These are phyloP conservation scores for Orbicella faveolata DNA, from an alignment of 64 coral and sea anemone species.

Conservation along the genomic window DNA sequence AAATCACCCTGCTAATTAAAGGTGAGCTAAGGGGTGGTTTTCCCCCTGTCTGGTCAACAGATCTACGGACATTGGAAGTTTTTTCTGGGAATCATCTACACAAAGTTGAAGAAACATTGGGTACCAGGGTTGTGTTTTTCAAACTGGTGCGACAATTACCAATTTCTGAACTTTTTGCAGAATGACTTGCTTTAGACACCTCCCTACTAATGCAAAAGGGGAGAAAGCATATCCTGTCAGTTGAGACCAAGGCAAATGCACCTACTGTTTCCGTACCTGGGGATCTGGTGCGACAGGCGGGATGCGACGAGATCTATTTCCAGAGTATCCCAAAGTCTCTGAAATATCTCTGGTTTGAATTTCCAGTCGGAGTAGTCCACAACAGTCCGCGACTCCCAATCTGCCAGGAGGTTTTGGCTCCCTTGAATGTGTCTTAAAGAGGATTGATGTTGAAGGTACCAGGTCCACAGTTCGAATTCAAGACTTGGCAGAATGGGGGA, in stretches of 20 bases:
- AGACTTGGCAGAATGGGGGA: neutral
- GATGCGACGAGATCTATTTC: neutral
- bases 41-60: slow-evolving; percentile 1
- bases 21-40: neutral
- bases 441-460: neutral
- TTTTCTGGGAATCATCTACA: neutral
- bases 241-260: neutral
- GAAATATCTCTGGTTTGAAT: too few relatives aligned
- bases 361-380: too few relatives aligned
- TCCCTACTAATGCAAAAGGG: slow-evolving; percentile 34
- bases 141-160: slow-evolving; percentile 25
- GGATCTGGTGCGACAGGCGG: neutral
- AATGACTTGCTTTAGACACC: neutral
- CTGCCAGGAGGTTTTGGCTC: neutral
- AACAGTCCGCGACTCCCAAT: slow-evolving; percentile 8
- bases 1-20: slow-evolving; percentile 9
- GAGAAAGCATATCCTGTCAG: slow-evolving; percentile 19
- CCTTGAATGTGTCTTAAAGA: neutral
- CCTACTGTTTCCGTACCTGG: neutral
- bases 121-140: slow-evolving; percentile 18
- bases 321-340: neutral
- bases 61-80: neutral
- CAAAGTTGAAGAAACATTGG: slow-evolving; percentile 8
- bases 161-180: neutral
- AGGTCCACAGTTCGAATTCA: slow-evolving; percentile 6